Conservation (phyloP, 2,888 invertebrate species). For the Scrobipalpa costella region DNA sequence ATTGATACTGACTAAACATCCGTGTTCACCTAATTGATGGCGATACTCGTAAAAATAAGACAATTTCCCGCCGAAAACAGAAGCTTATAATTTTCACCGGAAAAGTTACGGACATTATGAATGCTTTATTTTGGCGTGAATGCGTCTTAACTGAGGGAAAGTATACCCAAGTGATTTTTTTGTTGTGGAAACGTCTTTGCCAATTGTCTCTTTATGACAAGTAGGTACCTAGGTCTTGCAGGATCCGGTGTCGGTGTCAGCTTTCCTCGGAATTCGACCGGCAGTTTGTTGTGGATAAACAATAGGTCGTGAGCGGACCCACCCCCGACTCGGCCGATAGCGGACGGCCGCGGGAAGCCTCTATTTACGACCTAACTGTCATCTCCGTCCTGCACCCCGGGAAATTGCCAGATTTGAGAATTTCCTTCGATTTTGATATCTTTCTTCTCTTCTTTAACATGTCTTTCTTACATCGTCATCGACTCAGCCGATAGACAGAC, state of each 20-base stretch:
- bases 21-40: too few relatives aligned
- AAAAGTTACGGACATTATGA: too few relatives aligned
- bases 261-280: slow-evolving; percentile 61
- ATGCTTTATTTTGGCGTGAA: too few relatives aligned
- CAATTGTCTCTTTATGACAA: slow-evolving; percentile 5
- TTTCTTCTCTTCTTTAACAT: not conserved
- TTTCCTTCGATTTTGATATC: not conserved
- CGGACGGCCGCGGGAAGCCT: slow-evolving; percentile 55
- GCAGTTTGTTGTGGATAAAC: slow-evolving; percentile 58
- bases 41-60: too few relatives aligned
- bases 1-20: too few relatives aligned
- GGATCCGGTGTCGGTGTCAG: slow-evolving; percentile 50
- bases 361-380: slow-evolving; percentile 72
- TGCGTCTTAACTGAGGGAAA: too few relatives aligned
- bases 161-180: too few relatives aligned
- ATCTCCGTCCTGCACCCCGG: slow-evolving; percentile 34
- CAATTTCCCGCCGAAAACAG: too few relatives aligned
- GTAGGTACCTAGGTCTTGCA: not conserved
- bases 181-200: not conserved
- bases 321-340: slow-evolving; percentile 60
- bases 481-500: too few relatives aligned
- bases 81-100: too few relatives aligned
- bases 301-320: slow-evolving; percentile 71
- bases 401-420: not conserved
- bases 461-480: too few relatives aligned